Evolutionary conservation across 2,113 vertebrate genomes (phyloP).

Genomic region (Diphyllodes magnificus): DNA sequence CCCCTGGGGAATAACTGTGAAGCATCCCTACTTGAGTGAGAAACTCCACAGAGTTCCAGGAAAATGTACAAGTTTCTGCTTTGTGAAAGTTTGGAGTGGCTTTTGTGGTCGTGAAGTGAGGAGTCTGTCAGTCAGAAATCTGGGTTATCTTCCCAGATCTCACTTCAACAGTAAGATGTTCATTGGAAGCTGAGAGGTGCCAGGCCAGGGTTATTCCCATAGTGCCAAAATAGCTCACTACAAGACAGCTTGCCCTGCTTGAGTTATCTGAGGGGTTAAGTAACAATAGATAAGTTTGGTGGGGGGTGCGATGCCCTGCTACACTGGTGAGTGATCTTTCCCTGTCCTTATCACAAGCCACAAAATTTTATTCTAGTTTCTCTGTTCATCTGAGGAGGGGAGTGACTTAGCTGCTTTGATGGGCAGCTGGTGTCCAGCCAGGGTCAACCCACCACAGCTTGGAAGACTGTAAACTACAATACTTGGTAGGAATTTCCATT

Average conservation of each 20-base stretch:
- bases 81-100: neutral
- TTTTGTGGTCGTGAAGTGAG: neutral
- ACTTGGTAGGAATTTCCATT: neutral
- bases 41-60: neutral
- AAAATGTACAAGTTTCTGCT: neutral
- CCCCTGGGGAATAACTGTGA: no score
- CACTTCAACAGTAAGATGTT: neutral
- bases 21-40: neutral
- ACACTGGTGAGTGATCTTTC: neutral
- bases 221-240: neutral
- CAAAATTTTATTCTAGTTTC: neutral
- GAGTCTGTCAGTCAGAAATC: neutral
- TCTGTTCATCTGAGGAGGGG: neutral
- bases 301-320: neutral
- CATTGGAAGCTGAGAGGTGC: neutral
- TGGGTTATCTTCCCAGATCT: neutral
- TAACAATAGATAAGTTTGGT: neutral
- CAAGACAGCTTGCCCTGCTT: neutral
- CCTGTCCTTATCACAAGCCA: neutral
- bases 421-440: neutral
- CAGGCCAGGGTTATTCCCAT: neutral
- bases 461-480: neutral
- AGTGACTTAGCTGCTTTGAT: neutral
- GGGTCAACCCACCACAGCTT: neutral
- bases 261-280: neutral